These are phyloP conservation scores for Melinaea menophilus DNA, from an alignment of 2,888 invertebrate species.

Conservation along the genomic window DNA sequence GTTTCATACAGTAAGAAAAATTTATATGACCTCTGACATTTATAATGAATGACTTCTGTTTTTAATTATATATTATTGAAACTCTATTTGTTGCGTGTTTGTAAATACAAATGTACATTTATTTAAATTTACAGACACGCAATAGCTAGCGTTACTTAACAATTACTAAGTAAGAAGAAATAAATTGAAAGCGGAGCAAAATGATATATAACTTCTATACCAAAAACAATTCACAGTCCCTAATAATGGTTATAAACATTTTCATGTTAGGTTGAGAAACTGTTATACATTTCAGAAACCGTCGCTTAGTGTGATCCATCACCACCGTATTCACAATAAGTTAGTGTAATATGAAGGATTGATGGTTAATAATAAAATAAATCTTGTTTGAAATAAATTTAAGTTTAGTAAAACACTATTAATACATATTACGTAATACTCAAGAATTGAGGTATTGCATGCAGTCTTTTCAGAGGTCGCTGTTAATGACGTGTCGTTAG, in stretches of 20 bases:
- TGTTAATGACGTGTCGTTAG: too few relatives aligned
- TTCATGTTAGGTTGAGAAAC: too few relatives aligned
- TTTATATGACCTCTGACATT: neutral
- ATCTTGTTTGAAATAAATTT: neutral
- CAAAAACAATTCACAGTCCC: too few relatives aligned
- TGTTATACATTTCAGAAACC: neutral
- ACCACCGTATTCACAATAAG: neutral
- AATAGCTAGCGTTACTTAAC: neutral
- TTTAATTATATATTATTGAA: neutral
- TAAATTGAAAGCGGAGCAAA: neutral
- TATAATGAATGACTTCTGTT: neutral
- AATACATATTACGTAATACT: neutral
- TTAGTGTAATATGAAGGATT: neutral
- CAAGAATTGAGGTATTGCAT: neutral
- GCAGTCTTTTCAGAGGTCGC: neutral
- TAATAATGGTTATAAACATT: too few relatives aligned
- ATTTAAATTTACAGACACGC: neutral
- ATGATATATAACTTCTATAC: too few relatives aligned
- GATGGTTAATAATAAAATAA: neutral
- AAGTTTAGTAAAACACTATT: too few relatives aligned
- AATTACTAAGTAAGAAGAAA: neutral
- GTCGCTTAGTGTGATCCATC: neutral
- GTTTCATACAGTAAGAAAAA: neutral
- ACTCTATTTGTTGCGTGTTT: neutral
- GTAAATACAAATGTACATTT: neutral